A percentile compares a stretch with the other conserved stretches of the same genome.
Conservation (phyloP, 2,797 vertebrate genomes). For the Cichlasoma orientale region DNA sequence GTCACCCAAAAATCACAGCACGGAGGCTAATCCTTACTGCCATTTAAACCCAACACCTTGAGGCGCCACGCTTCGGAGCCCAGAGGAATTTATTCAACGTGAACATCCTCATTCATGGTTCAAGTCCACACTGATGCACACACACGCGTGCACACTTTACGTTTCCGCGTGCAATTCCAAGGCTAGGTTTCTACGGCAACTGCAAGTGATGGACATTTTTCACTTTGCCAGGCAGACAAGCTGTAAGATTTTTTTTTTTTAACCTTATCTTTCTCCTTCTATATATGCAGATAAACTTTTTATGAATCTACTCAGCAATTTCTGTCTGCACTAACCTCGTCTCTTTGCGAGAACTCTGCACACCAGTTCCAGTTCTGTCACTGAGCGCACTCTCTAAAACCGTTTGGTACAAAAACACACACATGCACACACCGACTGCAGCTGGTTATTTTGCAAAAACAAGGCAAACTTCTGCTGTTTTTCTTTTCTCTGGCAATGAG, state of each 20-base stretch:
- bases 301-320: constrained; percentile 43
- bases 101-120: constrained; percentile 38
- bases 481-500: constrained; percentile 7
- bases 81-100: constrained; percentile 51
- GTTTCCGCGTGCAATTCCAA: constrained; percentile 25
- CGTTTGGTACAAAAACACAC: not conserved
- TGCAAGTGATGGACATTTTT: constrained; percentile 57
- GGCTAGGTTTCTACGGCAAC: constrained; percentile 57
- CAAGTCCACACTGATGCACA: constrained; percentile 20
- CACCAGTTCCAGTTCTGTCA: constrained; percentile 59
- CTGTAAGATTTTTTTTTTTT: constrained; percentile 21
- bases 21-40: constrained; percentile 68
- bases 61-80: constrained; percentile 40
- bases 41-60: constrained; percentile 77
- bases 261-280: constrained; percentile 36
- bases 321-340: constrained; percentile 17
- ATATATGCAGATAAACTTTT: constrained; percentile 36
- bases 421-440: not conserved
- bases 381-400: constrained; percentile 29
- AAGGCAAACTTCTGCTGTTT: constrained; percentile 4
- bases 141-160: constrained; percentile 14
- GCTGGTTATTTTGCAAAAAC: constrained; percentile 27
- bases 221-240: constrained; percentile 33
- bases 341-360: constrained; percentile 30
- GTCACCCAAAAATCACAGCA: constrained; percentile 47